Percentiles rank a stretch among this genome's conserved stretches.
These are phyloP conservation scores for Spheniscus mendiculus DNA, from an alignment of 2,113 vertebrate species.

Conservation along the genomic window DNA sequence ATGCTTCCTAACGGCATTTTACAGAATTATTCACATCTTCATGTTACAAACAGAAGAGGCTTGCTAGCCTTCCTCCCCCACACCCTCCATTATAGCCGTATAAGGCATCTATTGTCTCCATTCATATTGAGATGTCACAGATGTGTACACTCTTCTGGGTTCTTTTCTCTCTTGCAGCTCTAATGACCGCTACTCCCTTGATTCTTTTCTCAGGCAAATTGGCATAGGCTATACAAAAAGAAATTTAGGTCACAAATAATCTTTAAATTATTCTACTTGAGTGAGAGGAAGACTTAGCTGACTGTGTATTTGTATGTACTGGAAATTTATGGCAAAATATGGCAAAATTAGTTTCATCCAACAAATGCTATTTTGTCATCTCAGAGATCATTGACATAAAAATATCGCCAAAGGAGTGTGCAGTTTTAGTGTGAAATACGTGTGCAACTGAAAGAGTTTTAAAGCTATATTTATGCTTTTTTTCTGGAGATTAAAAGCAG, in stretches of 20 bases:
- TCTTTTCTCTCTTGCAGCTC: slow-evolving; percentile 5
- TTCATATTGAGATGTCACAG: slow-evolving; percentile 48
- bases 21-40: background rate
- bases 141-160: slow-evolving; percentile 21
- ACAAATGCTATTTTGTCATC: background rate
- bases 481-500: background rate
- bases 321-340: background rate
- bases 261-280: background rate
- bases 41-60: background rate
- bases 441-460: background rate
- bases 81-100: background rate
- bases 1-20: background rate
- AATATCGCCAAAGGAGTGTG: background rate
- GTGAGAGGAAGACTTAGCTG: background rate
- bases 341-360: background rate
- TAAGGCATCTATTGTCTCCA: slow-evolving; percentile 32
- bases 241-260: slow-evolving; percentile 32
- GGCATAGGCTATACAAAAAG: background rate
- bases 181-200: background rate
- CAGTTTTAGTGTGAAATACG: background rate
- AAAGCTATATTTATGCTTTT: background rate
- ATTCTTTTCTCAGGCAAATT: slow-evolving; percentile 29
- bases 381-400: background rate
- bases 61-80: background rate
- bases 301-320: background rate